phyloP scores from a whole-genome alignment of 2,797 vertebrate species.

The Dicrostonyx torquatus region DNA sequence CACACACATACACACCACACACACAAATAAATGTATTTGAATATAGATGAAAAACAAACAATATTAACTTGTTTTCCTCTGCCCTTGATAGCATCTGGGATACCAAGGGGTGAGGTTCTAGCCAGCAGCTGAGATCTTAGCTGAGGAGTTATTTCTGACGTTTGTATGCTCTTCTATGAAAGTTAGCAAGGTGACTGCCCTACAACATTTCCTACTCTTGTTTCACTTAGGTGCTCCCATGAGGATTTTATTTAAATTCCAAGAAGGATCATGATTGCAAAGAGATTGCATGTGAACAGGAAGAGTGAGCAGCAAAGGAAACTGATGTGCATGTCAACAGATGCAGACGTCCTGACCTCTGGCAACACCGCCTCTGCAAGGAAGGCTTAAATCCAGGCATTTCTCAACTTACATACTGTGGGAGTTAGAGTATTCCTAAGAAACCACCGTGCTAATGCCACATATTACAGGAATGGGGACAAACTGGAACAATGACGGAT shows the following conservation, averaged over 20 bases:
- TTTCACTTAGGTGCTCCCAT: slow-evolving; percentile 63
- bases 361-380: slow-evolving; percentile 22
- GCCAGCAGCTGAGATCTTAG: background rate
- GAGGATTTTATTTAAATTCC: slow-evolving; percentile 72
- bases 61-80: background rate
- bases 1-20: background rate
- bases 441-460: background rate
- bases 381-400: background rate
- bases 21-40: background rate
- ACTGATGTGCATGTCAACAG: slow-evolving; percentile 46
- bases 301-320: slow-evolving; percentile 40
- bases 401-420: slow-evolving; percentile 40
- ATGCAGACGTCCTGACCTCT: slow-evolving; percentile 1
- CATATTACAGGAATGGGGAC: slow-evolving; percentile 17
- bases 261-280: slow-evolving; percentile 48
- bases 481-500: slow-evolving; percentile 14
- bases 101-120: background rate
- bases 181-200: slow-evolving; percentile 75
- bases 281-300: slow-evolving; percentile 47
- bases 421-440: background rate
- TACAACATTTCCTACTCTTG: slow-evolving; percentile 72
- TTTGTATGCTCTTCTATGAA: slow-evolving; percentile 65
- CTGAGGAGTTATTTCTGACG: slow-evolving; percentile 61
- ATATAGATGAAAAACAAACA: background rate
- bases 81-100: background rate